Evolutionary conservation across 2,888 invertebrate species (phyloP).

Genomic region (Rapana venosa): DNA sequence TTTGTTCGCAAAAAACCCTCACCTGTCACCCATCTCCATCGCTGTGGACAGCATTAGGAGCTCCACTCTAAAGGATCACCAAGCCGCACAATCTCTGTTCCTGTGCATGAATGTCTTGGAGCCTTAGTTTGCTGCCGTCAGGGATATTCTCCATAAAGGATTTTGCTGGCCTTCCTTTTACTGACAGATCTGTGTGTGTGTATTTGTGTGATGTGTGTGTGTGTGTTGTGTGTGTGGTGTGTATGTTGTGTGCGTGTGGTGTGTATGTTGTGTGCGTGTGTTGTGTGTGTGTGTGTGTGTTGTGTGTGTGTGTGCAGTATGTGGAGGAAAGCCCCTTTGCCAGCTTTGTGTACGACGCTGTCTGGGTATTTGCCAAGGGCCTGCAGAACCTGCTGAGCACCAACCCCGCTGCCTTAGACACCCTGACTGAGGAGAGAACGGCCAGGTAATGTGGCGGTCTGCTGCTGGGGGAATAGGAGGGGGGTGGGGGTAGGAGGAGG

Average conservation of each 20-base stretch:
- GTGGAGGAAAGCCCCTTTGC: conserved; percentile 83
- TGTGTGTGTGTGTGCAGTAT: conserved; percentile 49
- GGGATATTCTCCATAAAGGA: no score
- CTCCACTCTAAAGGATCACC: no score
- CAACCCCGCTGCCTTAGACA: conserved; percentile 79
- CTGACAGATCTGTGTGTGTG: neutral
- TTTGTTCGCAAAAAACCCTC: no score
- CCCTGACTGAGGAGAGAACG: conserved; percentile 66
- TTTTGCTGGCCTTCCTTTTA: no score
- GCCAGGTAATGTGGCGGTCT: conserved; percentile 58
- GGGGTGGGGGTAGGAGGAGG: no score
- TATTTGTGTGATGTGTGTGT: neutral
- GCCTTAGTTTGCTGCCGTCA: no score
- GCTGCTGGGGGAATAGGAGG: no score
- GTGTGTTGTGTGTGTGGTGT: neutral
- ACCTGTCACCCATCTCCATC: no score
- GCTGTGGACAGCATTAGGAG: no score
- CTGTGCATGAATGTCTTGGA: no score
- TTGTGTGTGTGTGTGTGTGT: conserved; percentile 13
- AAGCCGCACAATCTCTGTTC: no score
- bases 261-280: neutral
- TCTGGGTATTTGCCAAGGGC: conserved; percentile 88
- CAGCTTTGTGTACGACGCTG: conserved; percentile 89
- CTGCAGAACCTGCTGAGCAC: conserved; percentile 83
- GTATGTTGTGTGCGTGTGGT: neutral